Base-by-base conservation (phyloP, 1,140 invertebrate genomes). In the Listronotus oregonensis region DNA sequence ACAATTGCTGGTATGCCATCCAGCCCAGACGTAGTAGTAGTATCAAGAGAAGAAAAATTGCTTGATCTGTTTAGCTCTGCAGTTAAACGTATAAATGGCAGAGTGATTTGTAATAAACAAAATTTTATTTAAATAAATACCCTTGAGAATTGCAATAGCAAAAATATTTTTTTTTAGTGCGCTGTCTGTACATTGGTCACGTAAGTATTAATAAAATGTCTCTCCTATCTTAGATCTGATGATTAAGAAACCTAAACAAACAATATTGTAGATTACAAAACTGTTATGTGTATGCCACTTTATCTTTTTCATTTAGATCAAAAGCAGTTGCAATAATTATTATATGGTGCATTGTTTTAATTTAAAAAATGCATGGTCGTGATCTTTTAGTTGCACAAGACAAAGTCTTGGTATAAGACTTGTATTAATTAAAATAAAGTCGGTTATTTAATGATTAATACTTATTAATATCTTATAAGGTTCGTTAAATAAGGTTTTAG, bases 331-430 rank as follows among this genome's bases (percentile, higher is more conserved):
- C 32, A 56, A 10, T 37, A 37, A 56, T 56, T 43, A 43, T 43
- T 56, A 56, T 43, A 43, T 56, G 39, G 39, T 56, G 40, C 40
- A 56, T 56, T 56, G 54, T 56, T 56, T 18, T 56, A 56, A 56
- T 43, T 56, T 42, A 39, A 37, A 56, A 56, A 56, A 56, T 56
- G n/a, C 8, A 43, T 18, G n/a, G 18, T 56, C 54, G 54, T 56
- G 54, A 56, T 56, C 54, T 42, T 56, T 56, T 31, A 21, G 40
- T 56, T 56, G 54, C 54, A 43, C 18, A 56, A 56, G 37, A 43
- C 54, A 56, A 56, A 42, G 39, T 56, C 54, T 56, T 40, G 12
- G 32, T 17, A 15, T 43, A 34, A 43, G 40, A 56, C 17, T 43
- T 12, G 40, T 56, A 56, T 56, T 56, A 56, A 56, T 56, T 56